A percentile compares a stretch with the other conserved stretches of the same genome.
These are phyloP conservation scores for Pseudomyrmex gracilis DNA, from an alignment of 1,140 invertebrate species.

Conservation along the genomic window DNA sequence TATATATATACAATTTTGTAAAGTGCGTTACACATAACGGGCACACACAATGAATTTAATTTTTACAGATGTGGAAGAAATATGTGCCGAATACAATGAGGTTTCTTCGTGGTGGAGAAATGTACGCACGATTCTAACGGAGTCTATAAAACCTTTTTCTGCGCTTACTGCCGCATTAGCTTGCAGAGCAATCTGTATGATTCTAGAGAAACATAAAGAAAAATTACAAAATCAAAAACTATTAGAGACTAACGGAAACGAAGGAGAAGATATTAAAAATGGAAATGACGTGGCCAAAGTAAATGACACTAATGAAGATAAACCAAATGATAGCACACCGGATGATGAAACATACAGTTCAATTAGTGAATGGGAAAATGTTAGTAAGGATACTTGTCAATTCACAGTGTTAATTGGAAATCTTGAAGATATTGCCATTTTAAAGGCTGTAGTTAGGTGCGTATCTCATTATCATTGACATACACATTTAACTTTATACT, in stretches of 20 bases:
- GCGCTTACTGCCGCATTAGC: conserved; percentile 91
- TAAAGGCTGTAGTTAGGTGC: conserved; percentile 90
- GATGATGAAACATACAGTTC: conserved; percentile 85
- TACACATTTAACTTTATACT: conserved; percentile 72
- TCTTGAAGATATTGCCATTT: conserved; percentile 94
- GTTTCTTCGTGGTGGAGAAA: conserved; percentile 91
- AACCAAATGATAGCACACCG: conserved; percentile 63
- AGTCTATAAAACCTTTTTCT: conserved; percentile 89
- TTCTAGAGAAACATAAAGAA: conserved; percentile 85
- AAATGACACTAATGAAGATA: conserved; percentile 33
- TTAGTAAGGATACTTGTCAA: conserved; percentile 93
- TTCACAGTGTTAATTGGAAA: conserved; percentile 95
- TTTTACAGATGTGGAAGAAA: conserved; percentile 78
- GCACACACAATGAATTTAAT: neutral
- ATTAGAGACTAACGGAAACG: conserved; percentile 74
- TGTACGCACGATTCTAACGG: conserved; percentile 89
- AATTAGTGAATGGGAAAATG: conserved; percentile 91
- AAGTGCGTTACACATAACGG: neutral
- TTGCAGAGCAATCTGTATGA: conserved; percentile 90
- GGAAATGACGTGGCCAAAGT: conserved; percentile 55
- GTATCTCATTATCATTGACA: conserved; percentile 71
- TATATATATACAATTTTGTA: neutral
- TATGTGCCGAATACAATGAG: conserved; percentile 87
- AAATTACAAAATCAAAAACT: conserved; percentile 64
- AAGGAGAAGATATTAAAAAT: conserved; percentile 65